Evolutionary conservation across 2,113 vertebrate species (phyloP), one percentile per base, ranked within the genome.

Genomic region (Ciconia stormi): DNA sequence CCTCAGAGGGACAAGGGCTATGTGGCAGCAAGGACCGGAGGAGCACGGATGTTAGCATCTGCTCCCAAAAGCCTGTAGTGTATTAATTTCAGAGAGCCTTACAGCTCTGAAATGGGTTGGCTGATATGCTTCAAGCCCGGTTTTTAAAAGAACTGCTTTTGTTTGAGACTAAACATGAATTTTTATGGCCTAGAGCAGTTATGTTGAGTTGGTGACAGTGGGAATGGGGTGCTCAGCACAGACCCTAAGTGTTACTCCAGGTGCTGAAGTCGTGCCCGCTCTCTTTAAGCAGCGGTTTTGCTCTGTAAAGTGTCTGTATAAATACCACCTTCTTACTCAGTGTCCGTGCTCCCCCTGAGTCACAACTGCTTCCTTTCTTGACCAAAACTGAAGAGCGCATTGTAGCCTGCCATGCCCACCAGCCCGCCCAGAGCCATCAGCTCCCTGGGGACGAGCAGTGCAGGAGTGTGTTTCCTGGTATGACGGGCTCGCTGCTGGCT

Each of bases 11-110:
- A 22, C 22, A 13, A 70, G 67, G n/a, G 22, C n/a, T 61, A 46
- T 2, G 1, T 26, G 20, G 16, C 1, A 1, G 15, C 49, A 36
- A 32, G n/a, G 52, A n/a, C 29, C 1, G 2, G 49, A n/a, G 34
- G 46, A 81, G 25, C 32, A 44, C 1, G 3, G 44, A 40, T 1
- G 1, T 77, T 56, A 42, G 32, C 2, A 1, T 65, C 42, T 58
- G 47, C n/a, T 70, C 47, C 67, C 59, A 22, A 66, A 91, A 53
- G 6, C 56, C 65, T 78, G 56, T 30, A 65, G 23, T 2, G 0
- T 30, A 23, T 21, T 67, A 16, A 56, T 84, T 67, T 66, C 0
- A 4, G 20, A 63, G 76, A 84, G 22, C 25, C 36, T 53, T 79
- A 19, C 55, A 77, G 53, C 66, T 93, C 69, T 30, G 23, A 25